Conservation (phyloP, 1,140 invertebrate genomes). For the Mizuhopecten yessoensis region DNA sequence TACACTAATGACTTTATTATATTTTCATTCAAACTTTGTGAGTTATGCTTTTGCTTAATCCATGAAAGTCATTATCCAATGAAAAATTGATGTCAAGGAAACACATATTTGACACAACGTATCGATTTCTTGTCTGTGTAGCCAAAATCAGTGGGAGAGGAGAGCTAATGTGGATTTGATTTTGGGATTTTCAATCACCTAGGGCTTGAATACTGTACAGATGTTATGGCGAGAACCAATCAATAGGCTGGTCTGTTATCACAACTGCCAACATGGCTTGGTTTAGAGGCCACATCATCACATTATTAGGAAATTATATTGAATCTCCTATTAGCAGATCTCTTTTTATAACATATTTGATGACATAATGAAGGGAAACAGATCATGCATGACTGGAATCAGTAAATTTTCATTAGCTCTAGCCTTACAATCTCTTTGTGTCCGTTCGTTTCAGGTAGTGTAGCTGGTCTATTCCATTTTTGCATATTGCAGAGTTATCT, state of each 20-base stretch:
- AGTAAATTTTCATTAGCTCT: too few species aligned
- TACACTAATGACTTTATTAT: too few species aligned
- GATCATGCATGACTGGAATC: too few species aligned
- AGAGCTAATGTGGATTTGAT: constrained; percentile 20
- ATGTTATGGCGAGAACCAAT: background rate
- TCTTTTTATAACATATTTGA: background rate
- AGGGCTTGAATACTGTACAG: background rate
- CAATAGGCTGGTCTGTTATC: background rate
- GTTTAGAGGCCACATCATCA: background rate
- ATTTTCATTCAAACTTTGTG: too few species aligned
- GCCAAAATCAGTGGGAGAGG: background rate
- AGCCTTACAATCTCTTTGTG: too few species aligned
- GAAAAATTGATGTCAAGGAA: constrained; percentile 7
- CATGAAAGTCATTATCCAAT: background rate
- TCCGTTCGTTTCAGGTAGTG: too few species aligned
- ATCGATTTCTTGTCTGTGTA: background rate
- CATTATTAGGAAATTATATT: background rate
- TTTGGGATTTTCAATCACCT: constrained; percentile 25
- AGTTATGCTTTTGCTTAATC: too few species aligned
- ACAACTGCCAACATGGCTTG: background rate
- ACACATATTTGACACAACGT: background rate
- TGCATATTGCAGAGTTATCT: too few species aligned
- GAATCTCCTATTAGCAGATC: background rate
- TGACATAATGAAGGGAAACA: too few species aligned
- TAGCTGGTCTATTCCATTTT: too few species aligned